Evolutionary conservation across 2,888 invertebrate species (phyloP).

Genomic region (Zhuqinia jingwanae): DNA sequence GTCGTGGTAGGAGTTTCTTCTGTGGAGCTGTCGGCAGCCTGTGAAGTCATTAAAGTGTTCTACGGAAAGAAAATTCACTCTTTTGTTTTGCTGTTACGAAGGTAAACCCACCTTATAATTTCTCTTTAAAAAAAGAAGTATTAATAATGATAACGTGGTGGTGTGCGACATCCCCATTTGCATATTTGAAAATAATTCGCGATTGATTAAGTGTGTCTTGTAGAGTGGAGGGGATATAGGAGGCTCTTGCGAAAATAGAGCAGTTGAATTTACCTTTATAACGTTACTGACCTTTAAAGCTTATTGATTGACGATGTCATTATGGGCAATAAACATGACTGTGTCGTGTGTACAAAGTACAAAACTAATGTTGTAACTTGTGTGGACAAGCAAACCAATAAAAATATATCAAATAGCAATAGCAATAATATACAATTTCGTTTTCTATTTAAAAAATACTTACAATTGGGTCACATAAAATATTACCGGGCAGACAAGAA

Average conservation of each 20-base stretch:
- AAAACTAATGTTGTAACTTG: too few species aligned
- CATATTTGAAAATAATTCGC: too few species aligned
- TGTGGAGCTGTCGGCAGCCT: not conserved
- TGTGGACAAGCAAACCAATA: slow-evolving; percentile 13
- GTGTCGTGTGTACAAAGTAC: not conserved
- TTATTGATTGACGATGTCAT: slow-evolving; percentile 14
- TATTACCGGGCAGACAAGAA: too few species aligned
- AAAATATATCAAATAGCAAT: not conserved
- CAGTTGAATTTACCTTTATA: slow-evolving; percentile 2
- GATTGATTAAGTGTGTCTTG: too few species aligned
- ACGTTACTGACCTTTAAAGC: slow-evolving; percentile 14
- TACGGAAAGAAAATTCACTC: not conserved
- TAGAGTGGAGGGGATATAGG: not conserved
- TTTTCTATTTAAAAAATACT: too few species aligned
- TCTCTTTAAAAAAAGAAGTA: too few species aligned
- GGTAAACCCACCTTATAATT: too few species aligned
- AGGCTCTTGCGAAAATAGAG: not conserved
- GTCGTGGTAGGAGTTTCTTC: slow-evolving; percentile 35
- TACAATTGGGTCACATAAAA: too few species aligned
- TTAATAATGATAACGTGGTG: too few species aligned
- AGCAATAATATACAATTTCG: too few species aligned
- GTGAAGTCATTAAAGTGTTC: not conserved
- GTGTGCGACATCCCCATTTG: too few species aligned
- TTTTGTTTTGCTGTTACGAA: not conserved
- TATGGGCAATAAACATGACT: slow-evolving; percentile 9